Evolutionary conservation across 2,797 vertebrate species (phyloP), one percentile per base, ranked within the genome.

Genomic region (Sciurus vulgaris): DNA sequence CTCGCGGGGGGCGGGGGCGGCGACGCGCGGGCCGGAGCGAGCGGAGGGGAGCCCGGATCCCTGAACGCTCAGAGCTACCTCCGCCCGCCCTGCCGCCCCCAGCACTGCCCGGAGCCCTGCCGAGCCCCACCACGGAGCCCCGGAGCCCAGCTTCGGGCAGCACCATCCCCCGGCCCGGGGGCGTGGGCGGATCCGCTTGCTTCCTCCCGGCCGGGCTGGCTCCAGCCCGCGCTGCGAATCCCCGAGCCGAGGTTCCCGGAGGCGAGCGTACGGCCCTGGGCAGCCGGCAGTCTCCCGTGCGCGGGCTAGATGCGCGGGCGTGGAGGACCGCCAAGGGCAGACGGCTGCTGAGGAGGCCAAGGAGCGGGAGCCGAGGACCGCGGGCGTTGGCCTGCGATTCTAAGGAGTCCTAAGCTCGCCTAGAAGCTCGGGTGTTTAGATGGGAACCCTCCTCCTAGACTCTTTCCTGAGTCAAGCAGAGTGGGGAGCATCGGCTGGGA

Each of bases 1-100:
- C 73, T 59, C 54, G 81, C 85, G 47, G 94, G 94, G 86, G 97
- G 61, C 56, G 94, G 94, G 96, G 96, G 88, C 89, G 92, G 86
- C 73, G 63, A 24, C 54, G n/a, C 89, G 13, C 74, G 38, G n/a
- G 79, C 56, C 56, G 9, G 56, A 59, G 56, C 56, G 56, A 59
- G 56, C 56, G 7, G 0, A 24, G 76, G 69, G 69, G 76, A 88
- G 76, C 81, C 91, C 93, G 14, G 78, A 38, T 56, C 90, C 35
- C 81, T 41, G 72, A 78, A 44, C 5, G 49, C 73, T 20, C 70
- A 0, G 77, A 69, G 94, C 61, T 70, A n/a, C 87, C 90, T 26
- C 49, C 41, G 35, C 72, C 54, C 2, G 41, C 35, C n/a, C 41
- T 0, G 69, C 86, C 24, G 74, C 30, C 89, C 89, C 72, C 74